Base-by-base conservation (phyloP, 1,140 invertebrate genomes). In the Akabosia matsudoensis region DNA sequence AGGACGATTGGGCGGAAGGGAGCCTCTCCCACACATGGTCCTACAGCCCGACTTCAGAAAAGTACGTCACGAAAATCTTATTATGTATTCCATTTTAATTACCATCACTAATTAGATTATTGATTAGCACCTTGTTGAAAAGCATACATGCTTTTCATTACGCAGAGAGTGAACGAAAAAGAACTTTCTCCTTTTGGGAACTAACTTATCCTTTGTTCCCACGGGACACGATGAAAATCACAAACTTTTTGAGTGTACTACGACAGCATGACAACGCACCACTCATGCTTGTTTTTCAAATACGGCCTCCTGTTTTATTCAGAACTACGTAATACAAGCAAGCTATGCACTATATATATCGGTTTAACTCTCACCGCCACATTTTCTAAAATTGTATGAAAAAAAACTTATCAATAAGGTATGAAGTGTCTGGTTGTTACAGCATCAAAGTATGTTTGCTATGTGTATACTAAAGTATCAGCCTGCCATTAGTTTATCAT, bases 31-130 rank as follows among this genome's bases (percentile, higher is more conserved):
- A 82, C 93, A 93, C 82, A 95, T 96, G 90, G 92, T 97, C 84
- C 90, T 96, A 85, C 93, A 96, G 86, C 92, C 93, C 81, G 94
- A 96, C 85, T 97, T 97, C 87, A 90, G 94, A 83, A 96, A 96
- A 89, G 94, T 94, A 87, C 76, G 78, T n/a, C 18, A 4, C 30
- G 7, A 16, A 14, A 54, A 31, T 31, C 16, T 37, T 16, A 18
- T 73, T 73, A 16, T 33, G 54, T 51, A 33, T 54, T 73, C 54
- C 10, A 33, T 10, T 45, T 10, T 10, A 45, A 45, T 45, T 45
- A 45, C 18, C 18, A 7, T 45, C 37, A 18, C 37, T n/a, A n/a
- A n/a, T n/a, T n/a, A n/a, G n/a, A n/a, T n/a, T n/a, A n/a, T n/a
- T n/a, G n/a, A n/a, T n/a, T n/a, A n/a, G n/a, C n/a, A n/a, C n/a